Base-by-base conservation (phyloP, 2,113 vertebrate species). In the Tragelaphus imberbis region DNA sequence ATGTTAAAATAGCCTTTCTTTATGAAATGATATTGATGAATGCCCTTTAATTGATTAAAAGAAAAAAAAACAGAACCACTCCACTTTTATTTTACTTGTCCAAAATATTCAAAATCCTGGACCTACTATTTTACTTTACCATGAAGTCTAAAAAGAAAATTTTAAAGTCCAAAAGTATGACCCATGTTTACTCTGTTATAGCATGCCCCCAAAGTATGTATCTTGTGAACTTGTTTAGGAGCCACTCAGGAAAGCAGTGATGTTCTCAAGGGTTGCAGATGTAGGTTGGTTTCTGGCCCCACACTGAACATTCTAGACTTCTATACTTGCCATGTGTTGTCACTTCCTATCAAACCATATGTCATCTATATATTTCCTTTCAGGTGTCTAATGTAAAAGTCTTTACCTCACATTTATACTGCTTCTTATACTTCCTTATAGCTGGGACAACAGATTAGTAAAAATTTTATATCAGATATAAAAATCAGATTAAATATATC, bases 1-100 rank as follows among this genome's bases (percentile, higher is more conserved):
- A 84, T 77, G 53, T 61, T 88, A 79, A 56, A 80, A 84, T 49
- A 91, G 8, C 14, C 16, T 82, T 90, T 59, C 49, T 68, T 58
- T 77, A 97, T 27, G 55, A 95, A 97, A 77, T 94, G 30, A 97
- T 92, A n/a, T 51, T 85, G 71, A 82, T 75, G 63, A 88, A 86
- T 75, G 55, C 3, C 21, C 16, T 71, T 80, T 94, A 58, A 68
- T 40, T 92, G 33, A 33, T 36, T 7, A 3, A 1, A 80, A 61
- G 13, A 28, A 5, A 28, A 56, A 49, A 16, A 30, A 8, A 82
- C 19, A 75, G 58, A 47, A 13, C 3, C 10, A 15, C 17, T 75
- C 10, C 23, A 11, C 11, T 86, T 93, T 94, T 59, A 65, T 23
- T 55, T 81, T 63, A 28, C 40, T 92, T 33, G 7, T 82, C 28